phyloP scores from a whole-genome alignment of 2,113 vertebrate species.

The Halichoeres trimaculatus region DNA sequence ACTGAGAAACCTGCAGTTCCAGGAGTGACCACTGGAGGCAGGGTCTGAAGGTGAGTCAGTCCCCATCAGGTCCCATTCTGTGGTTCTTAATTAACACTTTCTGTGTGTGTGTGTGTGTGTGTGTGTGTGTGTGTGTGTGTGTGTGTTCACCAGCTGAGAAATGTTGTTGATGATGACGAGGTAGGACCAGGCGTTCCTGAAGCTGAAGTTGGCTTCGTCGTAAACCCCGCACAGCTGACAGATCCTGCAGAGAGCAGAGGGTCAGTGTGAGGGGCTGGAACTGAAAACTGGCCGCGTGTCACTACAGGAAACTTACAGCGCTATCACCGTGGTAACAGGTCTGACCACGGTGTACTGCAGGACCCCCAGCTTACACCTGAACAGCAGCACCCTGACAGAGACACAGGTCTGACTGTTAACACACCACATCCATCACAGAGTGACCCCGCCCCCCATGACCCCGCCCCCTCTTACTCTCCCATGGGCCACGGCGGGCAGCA shows the following conservation, averaged over 20 bases:
- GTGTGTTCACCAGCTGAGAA: conserved; percentile 90
- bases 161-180: conserved; percentile 97
- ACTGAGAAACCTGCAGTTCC: neutral
- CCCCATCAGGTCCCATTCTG: neutral
- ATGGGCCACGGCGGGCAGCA: conserved; percentile 96
- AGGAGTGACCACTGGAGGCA: neutral
- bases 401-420: neutral
- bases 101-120: neutral
- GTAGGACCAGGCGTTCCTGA: conserved; percentile 96
- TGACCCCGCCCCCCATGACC: neutral
- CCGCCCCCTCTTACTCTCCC: conserved; percentile 90
- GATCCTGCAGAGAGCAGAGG: conserved; percentile 74
- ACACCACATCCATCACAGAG: neutral
- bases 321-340: conserved; percentile 94
- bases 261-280: neutral
- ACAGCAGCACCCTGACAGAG: conserved; percentile 89
- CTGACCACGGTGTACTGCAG: conserved; percentile 96
- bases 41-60: neutral
- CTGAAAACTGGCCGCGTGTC: neutral
- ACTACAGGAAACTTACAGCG: conserved; percentile 85
- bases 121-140: neutral
- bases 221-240: conserved; percentile 93
- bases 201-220: conserved; percentile 96
- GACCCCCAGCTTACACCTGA: conserved; percentile 96
- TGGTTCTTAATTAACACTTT: neutral